Evolutionary conservation across 1,140 invertebrate genomes (phyloP).

Genomic region (Cecropterus lyciades): DNA sequence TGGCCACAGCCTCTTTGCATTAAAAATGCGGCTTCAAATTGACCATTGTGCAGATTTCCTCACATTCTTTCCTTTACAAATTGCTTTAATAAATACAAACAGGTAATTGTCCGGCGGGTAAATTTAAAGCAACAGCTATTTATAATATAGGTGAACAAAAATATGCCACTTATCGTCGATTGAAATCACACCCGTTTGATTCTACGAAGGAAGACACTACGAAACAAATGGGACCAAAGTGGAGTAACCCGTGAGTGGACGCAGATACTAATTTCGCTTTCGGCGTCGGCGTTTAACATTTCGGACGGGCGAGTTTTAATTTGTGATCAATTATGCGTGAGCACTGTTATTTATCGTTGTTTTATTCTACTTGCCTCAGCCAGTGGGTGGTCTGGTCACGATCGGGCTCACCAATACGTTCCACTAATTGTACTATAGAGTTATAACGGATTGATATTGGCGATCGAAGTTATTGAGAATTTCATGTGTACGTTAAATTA

Average conservation of each 20-base stretch:
- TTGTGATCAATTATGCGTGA: conserved; percentile 84
- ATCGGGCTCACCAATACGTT: conserved; percentile 75
- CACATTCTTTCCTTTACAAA: too few species aligned
- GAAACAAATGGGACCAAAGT: conserved; percentile 14
- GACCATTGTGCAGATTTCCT: too few species aligned
- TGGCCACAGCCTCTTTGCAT: too few species aligned
- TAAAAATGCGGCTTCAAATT: too few species aligned
- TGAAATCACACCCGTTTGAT: too few species aligned
- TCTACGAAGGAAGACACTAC: too few species aligned
- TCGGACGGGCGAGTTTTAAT: conserved; percentile 81
- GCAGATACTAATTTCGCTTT: conserved; percentile 73
- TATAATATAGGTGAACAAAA: too few species aligned
- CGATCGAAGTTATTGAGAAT: neutral
- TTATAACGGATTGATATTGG: conserved; percentile 43
- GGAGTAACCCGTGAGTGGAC: conserved; percentile 31
- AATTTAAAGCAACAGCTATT: too few species aligned
- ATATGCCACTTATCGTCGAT: too few species aligned
- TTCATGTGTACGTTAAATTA: too few species aligned
- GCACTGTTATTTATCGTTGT: conserved; percentile 81
- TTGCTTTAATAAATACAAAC: too few species aligned
- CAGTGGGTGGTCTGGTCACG: conserved; percentile 80
- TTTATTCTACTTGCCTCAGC: conserved; percentile 80
- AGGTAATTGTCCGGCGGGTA: too few species aligned
- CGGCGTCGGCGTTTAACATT: conserved; percentile 74
- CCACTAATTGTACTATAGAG: conserved; percentile 71